A percentile compares a stretch with the other conserved stretches of the same genome.
Conservation (phyloP, 2,888 invertebrate species). For the Catocala sponsa region DNA sequence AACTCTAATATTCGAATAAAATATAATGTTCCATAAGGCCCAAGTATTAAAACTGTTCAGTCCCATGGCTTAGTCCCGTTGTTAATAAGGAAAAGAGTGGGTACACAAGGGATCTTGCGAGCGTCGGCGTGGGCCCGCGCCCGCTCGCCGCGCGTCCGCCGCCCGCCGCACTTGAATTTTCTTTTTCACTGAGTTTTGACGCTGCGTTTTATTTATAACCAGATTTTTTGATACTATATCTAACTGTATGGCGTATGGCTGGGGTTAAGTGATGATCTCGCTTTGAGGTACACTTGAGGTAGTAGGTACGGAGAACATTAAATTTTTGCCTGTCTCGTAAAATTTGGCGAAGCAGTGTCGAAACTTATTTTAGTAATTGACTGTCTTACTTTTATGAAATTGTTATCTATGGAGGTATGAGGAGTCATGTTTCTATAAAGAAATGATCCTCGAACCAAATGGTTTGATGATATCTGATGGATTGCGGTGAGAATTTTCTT, state of each 20-base stretch:
- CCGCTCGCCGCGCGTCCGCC: slow-evolving; percentile 21
- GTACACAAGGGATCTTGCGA: slow-evolving; percentile 64
- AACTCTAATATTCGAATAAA: too few species aligned
- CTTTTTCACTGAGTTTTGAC: slow-evolving; percentile 66
- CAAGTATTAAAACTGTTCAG: slow-evolving; percentile 54
- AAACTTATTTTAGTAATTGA: too few species aligned
- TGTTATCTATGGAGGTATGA: too few species aligned
- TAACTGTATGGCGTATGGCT: neutral
- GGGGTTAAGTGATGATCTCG: slow-evolving; percentile 14
- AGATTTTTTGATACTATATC: slow-evolving; percentile 30
- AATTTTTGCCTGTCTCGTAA: too few species aligned
- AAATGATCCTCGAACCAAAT: too few species aligned
- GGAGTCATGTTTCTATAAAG: too few species aligned
- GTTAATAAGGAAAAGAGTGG: slow-evolving; percentile 74
- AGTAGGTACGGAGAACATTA: neutral
- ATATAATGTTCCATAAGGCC: too few species aligned
- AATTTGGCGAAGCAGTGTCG: too few species aligned
- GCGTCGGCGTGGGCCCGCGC: slow-evolving; percentile 42
- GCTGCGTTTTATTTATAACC: slow-evolving; percentile 48
- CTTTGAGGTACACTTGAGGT: neutral
- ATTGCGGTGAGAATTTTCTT: slow-evolving; percentile 61
- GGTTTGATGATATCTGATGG: too few species aligned
- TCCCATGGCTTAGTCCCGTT: slow-evolving; percentile 59
- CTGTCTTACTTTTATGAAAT: too few species aligned
- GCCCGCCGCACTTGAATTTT: slow-evolving; percentile 62